These are phyloP conservation scores for Notarius lentiginosus DNA, from an alignment of 2,113 vertebrate genomes.

Conservation along the genomic window DNA sequence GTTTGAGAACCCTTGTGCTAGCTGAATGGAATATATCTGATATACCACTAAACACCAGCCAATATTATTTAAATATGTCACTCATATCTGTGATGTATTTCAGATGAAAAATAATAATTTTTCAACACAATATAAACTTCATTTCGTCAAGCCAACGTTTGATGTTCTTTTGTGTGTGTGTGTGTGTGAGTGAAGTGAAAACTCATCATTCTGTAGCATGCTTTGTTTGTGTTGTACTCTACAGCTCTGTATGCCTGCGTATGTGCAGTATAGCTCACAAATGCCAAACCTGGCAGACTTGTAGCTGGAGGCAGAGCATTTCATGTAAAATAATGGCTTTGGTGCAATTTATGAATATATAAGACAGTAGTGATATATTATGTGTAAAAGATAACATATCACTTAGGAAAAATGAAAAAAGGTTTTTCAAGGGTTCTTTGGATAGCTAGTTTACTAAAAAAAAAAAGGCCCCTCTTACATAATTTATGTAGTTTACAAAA, in stretches of 20 bases:
- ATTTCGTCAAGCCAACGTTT: too few relatives aligned
- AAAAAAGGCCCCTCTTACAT: not conserved
- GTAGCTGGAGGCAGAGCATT: slow-evolving; percentile 22
- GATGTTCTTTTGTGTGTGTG: not conserved
- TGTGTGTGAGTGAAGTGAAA: slow-evolving; percentile 10
- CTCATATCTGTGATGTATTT: too few relatives aligned
- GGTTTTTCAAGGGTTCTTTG: not conserved
- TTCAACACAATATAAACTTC: too few relatives aligned
- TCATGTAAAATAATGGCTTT: slow-evolving; percentile 6
- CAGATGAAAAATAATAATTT: too few relatives aligned
- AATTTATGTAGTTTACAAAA: not conserved
- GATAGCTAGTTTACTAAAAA: not conserved
- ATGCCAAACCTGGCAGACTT: not conserved
- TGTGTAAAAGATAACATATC: not conserved
- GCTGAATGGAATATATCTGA: too few relatives aligned
- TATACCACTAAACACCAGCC: too few relatives aligned
- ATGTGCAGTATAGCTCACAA: not conserved
- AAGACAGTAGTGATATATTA: not conserved
- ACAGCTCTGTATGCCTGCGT: not conserved
- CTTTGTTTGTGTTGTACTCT: not conserved
- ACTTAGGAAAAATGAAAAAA: not conserved
- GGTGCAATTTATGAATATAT: not conserved
- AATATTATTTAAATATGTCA: too few relatives aligned
- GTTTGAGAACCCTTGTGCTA: too few relatives aligned
- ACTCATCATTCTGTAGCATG: slow-evolving; percentile 16